Evolutionary conservation across 2,888 invertebrate genomes (phyloP), one percentile per base, ranked within the genome.

Genomic region (Nysson spinosus): DNA sequence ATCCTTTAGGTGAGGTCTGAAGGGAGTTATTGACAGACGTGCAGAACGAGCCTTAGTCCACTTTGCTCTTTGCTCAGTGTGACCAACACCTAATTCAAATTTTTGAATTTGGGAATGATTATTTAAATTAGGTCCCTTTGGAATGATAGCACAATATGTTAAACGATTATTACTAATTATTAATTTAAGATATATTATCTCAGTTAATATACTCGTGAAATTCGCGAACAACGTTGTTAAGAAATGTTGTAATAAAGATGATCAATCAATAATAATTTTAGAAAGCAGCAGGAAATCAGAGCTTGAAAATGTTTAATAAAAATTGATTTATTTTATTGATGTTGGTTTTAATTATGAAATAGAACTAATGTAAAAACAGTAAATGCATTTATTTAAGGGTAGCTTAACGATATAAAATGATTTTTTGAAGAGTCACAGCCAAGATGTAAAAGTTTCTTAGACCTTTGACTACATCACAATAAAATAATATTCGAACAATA

Each of bases 341-440:
- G 7, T 5, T 28, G n/a, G 4, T 22, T 1, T 1, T 5, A 4
- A 2, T 3, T 34, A 26, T 19, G 11, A 26, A 32, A 52, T 28
- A 14, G 30, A 39, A 39, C 20, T 12, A 24, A 17, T 9, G 19
- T 26, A 16, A 42, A 42, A 51, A 51, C 2, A 22, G 49, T 28
- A 20, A 51, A 51, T 19, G 40, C 14, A 20, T 44, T 44, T 72
- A 57, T 37, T 57, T 39, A 9, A 32, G 49, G 34, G 32, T 42
- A 28, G 43, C 34, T 65, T 55, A 50, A 66, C 20, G 49, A 54
- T 69, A 67, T 16, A 55, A 39, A 19, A 43, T 47, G 46, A 35
- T 34, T 58, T 60, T 62, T 63, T 35, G 63, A 57, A 46, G 11
- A 55, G 30, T 77, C 75, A 77, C 71, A 77, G 78, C 64, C 75